Conservation (phyloP, 2,113 vertebrate genomes). For the Entomyzon cyanotis region DNA sequence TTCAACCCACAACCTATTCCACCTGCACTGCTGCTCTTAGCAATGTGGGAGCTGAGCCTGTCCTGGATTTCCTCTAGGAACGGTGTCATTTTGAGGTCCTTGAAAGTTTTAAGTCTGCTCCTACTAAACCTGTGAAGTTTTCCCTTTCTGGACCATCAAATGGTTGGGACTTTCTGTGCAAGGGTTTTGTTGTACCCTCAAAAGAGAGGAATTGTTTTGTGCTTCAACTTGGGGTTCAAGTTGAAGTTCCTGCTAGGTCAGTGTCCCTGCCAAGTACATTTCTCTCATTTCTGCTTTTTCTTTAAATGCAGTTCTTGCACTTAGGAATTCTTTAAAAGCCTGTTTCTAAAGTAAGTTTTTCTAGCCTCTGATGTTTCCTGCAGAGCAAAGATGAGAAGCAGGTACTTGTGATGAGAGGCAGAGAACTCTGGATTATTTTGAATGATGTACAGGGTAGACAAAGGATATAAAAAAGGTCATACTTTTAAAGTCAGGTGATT, state of each 20-base stretch:
- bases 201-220: conserved; percentile 33
- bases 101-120: conserved; percentile 11
- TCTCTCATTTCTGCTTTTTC: conserved; percentile 45
- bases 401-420: background rate
- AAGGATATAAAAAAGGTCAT: background rate
- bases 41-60: background rate
- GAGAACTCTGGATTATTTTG: conserved; percentile 12
- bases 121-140: conserved; percentile 30
- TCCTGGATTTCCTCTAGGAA: background rate
- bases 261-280: conserved; percentile 48
- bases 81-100: background rate
- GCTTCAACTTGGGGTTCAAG: conserved; percentile 31
- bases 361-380: conserved; percentile 29
- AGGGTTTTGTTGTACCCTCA: conserved; percentile 16
- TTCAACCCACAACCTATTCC: accelerated
- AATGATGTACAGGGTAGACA: background rate
- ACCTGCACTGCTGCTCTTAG: background rate
- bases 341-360: conserved; percentile 37
- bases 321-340: conserved; percentile 48
- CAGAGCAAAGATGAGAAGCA: conserved; percentile 43
- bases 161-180: background rate
- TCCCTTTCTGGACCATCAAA: conserved; percentile 35
- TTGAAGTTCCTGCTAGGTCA: conserved; percentile 51
- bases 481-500: background rate
- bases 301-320: conserved; percentile 29